Conservation (phyloP, 1,140 invertebrate genomes). For the Bursaphelenchus mucronatus region DNA sequence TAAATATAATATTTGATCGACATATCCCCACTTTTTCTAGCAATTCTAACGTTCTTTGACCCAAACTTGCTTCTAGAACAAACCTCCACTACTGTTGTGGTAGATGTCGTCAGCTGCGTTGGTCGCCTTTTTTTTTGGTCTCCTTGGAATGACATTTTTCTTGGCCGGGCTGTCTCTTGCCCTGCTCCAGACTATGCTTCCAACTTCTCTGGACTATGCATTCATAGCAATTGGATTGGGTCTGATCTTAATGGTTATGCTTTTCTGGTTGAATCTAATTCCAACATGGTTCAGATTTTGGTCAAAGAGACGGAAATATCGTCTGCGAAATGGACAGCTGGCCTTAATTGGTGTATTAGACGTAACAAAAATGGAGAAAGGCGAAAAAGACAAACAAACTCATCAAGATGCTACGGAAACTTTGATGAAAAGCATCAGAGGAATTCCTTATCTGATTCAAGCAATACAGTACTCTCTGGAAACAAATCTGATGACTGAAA, state of each 20-base stretch:
- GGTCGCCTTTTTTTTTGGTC: slow-evolving; percentile 13
- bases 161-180: slow-evolving; percentile 6
- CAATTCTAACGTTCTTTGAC: too few species aligned
- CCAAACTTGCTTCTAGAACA: too few species aligned
- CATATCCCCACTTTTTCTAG: too few species aligned
- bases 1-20: too few species aligned
- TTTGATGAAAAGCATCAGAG: slow-evolving; percentile 21
- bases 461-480: slow-evolving; percentile 28
- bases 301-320: not conserved
- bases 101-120: not conserved
- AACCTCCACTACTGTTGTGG: too few species aligned
- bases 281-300: not conserved
- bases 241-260: slow-evolving; percentile 2
- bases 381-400: slow-evolving; percentile 12
- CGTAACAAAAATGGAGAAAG: slow-evolving; percentile 12
- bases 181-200: slow-evolving; percentile 11
- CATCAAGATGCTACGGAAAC: slow-evolving; percentile 31
- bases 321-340: not conserved
- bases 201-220: slow-evolving; percentile 1
- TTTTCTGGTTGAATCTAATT: slow-evolving; percentile 12
- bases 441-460: slow-evolving; percentile 26
- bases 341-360: slow-evolving; percentile 4
- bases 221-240: slow-evolving; percentile 18
- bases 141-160: slow-evolving; percentile 19
- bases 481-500: slow-evolving; percentile 26